Percentiles rank a stretch among this genome's conserved stretches.
phyloP scores from a whole-genome alignment of 2,888 invertebrate species.

The Macaria liturata region DNA sequence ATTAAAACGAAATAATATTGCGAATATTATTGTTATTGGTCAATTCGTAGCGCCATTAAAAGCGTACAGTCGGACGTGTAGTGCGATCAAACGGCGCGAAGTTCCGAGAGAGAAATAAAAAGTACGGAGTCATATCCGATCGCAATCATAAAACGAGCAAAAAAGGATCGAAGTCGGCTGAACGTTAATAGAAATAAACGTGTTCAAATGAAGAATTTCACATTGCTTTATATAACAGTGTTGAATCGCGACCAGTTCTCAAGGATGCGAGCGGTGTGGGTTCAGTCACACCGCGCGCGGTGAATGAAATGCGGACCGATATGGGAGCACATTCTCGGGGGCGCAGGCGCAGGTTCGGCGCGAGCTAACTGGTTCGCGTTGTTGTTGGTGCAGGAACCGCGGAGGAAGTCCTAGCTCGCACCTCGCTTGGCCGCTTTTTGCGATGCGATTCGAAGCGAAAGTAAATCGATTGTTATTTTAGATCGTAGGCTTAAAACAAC shows the following conservation, averaged over 20 bases:
- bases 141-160: conserved; percentile 32
- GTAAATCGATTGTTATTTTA: conserved; percentile 65
- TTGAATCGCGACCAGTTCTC: conserved; percentile 65
- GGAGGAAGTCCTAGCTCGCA: conserved; percentile 24
- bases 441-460: conserved; percentile 69
- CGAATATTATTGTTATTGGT: conserved; percentile 20
- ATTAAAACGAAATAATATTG: conserved; percentile 24
- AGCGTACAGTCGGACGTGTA: background rate
- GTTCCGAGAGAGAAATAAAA: conserved; percentile 28
- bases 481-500: too few relatives aligned
- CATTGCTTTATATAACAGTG: conserved; percentile 56
- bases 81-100: conserved; percentile 22
- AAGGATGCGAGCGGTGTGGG: conserved; percentile 67
- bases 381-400: conserved; percentile 36
- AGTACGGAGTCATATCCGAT: conserved; percentile 28
- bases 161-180: conserved; percentile 10
- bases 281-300: conserved; percentile 73
- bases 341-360: conserved; percentile 30
- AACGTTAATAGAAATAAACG: conserved; percentile 40
- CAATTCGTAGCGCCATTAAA: conserved; percentile 13
- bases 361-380: conserved; percentile 28
- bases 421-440: conserved; percentile 58
- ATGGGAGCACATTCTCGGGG: conserved; percentile 23
- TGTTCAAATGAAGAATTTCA: conserved; percentile 42
- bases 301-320: conserved; percentile 66